phyloP scores from a whole-genome alignment of 2,797 vertebrate species.

The Avahi laniger region DNA sequence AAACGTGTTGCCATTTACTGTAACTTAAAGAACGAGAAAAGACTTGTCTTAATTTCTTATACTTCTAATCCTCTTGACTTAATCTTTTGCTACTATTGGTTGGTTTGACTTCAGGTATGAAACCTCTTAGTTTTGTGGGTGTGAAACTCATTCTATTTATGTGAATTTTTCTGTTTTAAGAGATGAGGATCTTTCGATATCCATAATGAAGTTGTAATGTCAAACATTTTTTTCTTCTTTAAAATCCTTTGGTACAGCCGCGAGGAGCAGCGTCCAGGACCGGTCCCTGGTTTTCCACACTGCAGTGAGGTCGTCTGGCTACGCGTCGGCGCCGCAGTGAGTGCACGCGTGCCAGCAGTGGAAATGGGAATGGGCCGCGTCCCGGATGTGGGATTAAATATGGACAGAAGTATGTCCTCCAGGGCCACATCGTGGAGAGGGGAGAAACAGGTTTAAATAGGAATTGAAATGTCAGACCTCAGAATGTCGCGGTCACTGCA shows the following conservation, averaged over 20 bases:
- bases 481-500: background rate
- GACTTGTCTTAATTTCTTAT: background rate
- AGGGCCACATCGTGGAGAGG: rapidly evolving
- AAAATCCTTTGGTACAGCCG: conserved; percentile 65
- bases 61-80: background rate
- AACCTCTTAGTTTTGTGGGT: background rate
- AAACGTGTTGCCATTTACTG: rapidly evolving
- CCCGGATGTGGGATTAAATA: background rate
- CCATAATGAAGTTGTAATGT: background rate
- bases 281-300: conserved; percentile 91
- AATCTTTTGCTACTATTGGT: background rate
- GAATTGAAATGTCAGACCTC: rapidly evolving
- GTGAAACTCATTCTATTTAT: too few relatives aligned
- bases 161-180: background rate
- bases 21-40: too few relatives aligned
- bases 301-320: conserved; percentile 93
- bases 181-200: background rate
- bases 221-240: background rate
- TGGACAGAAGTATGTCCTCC: rapidly evolving
- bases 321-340: conserved; percentile 88
- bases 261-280: conserved; percentile 82
- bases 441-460: background rate
- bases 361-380: rapidly evolving
- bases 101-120: too few relatives aligned
- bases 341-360: conserved; percentile 46